Conservation (phyloP, 2,888 invertebrate species). For the Pachycephus smyrnensis region DNA sequence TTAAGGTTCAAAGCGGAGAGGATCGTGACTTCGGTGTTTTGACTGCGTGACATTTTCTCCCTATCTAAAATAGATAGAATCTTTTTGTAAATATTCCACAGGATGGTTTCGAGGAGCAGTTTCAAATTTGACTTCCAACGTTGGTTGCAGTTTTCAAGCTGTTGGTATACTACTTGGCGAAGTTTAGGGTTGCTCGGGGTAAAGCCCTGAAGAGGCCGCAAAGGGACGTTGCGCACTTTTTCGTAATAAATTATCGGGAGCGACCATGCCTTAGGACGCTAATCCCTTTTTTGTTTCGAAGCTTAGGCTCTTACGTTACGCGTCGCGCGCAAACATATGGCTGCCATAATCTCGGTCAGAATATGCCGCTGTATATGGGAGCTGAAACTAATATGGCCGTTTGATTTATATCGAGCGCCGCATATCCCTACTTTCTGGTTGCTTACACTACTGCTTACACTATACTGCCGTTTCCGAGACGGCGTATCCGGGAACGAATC, state of each 20-base stretch:
- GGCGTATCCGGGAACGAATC: neutral
- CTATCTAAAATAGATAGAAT: neutral
- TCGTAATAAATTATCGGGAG: conserved; percentile 4
- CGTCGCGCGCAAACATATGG: neutral
- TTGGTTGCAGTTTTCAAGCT: neutral
- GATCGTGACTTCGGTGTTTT: neutral
- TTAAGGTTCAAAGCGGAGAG: neutral
- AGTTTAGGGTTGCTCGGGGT: neutral
- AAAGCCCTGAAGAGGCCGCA: neutral
- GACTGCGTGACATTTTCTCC: neutral
- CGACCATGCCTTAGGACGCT: conserved; percentile 1
- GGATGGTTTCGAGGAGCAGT: neutral
- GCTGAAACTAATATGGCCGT: conserved; percentile 3
- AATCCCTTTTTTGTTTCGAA: conserved; percentile 1
- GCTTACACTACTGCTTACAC: neutral
- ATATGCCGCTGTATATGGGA: conserved; percentile 4
- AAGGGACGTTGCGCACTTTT: neutral
- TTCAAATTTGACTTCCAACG: neutral
- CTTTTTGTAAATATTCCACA: neutral
- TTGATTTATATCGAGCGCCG: conserved; percentile 3
- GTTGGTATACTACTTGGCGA: neutral
- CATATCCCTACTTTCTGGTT: neutral
- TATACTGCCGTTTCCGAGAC: neutral
- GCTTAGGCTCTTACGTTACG: neutral
- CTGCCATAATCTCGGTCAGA: conserved; percentile 8